These are phyloP conservation scores for Stomatorhinus walkeri DNA, from an alignment of 2,797 vertebrate genomes.

Conservation along the genomic window DNA sequence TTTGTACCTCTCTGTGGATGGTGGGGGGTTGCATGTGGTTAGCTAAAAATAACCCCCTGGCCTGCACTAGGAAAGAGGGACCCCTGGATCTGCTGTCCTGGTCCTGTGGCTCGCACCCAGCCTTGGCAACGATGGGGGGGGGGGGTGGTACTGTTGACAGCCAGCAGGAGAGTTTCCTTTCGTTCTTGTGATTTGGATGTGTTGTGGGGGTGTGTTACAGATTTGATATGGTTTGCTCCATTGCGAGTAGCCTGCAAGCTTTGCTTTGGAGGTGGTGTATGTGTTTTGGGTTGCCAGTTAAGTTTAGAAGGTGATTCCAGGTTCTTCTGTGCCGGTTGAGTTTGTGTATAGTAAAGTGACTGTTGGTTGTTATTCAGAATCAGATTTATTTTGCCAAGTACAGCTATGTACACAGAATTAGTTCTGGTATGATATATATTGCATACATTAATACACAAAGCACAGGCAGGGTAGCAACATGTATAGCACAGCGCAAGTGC, in stretches of 20 bases:
- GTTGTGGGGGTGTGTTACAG: not conserved
- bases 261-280: not conserved
- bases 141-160: conserved; percentile 44
- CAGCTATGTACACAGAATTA: not conserved
- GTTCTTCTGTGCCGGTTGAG: not conserved
- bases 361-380: not conserved
- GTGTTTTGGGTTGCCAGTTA: not conserved
- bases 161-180: conserved; percentile 56
- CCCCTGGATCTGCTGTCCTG: conserved; percentile 65
- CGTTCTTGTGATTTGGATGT: conserved; percentile 5
- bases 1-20: conserved; percentile 51
- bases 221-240: not conserved
- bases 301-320: not conserved
- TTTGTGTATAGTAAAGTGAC: not conserved
- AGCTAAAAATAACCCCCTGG: conserved; percentile 67
- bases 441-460: not conserved
- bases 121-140: conserved; percentile 51
- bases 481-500: not conserved
- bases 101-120: conserved; percentile 45
- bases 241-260: not conserved
- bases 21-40: conserved; percentile 44
- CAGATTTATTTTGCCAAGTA: not conserved
- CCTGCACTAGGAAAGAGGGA: conserved; percentile 63
- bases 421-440: not conserved
- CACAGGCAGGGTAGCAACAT: not conserved